A percentile compares a stretch with the other conserved stretches of the same genome.
Conservation (phyloP, 2,113 vertebrate species). For the Hippocampus guttulatus region DNA sequence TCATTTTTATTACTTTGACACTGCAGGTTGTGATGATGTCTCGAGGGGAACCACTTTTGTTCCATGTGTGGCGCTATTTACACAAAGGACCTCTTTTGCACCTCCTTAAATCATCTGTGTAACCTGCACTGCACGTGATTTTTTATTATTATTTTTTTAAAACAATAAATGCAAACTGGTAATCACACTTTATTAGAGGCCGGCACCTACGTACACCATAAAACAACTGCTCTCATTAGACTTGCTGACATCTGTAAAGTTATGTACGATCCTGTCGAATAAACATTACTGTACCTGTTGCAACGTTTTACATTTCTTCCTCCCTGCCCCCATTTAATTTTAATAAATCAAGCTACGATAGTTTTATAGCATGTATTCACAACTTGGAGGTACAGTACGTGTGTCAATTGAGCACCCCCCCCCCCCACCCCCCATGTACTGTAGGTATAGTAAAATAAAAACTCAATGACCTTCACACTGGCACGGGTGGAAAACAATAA, state of each 20-base stretch:
- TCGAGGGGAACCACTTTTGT: conserved; percentile 43
- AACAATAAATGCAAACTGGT: not conserved
- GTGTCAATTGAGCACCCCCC: not conserved
- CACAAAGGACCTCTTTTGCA: conserved; percentile 3
- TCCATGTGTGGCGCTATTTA: conserved; percentile 20
- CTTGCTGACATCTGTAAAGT: not conserved
- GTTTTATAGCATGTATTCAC: not conserved
- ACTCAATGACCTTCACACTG: conserved; percentile 30
- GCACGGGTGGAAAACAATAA: conserved; percentile 11
- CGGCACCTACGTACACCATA: no score
- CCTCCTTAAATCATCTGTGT: not conserved
- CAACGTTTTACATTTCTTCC: not conserved
- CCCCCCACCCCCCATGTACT: not conserved
- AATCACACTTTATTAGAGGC: no score
- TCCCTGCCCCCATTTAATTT: not conserved
- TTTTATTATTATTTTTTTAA: not conserved
- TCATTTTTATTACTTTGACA: conserved; percentile 60
- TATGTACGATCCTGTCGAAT: not conserved
- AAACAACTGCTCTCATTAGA: not conserved
- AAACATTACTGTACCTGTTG: not conserved
- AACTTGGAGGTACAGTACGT: not conserved
- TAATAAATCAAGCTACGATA: not conserved
- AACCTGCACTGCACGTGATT: not conserved
- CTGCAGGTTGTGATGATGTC: conserved; percentile 52
- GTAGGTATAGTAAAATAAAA: not conserved